Evolutionary conservation across 2,888 invertebrate species (phyloP).

Genomic region (Neoitamus cyanurus): DNA sequence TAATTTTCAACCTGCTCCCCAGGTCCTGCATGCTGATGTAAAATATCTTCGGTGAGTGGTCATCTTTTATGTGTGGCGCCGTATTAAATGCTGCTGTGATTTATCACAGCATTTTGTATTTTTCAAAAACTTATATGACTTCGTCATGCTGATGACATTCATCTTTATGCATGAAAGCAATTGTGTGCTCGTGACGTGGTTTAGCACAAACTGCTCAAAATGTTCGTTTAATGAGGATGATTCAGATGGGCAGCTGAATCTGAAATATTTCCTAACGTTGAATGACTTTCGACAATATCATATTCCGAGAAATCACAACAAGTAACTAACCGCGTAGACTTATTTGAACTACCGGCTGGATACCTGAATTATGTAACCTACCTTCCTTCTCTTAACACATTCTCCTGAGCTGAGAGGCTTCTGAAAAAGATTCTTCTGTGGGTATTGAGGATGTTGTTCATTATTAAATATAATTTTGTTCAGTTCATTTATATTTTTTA

Average conservation of each 20-base stretch:
- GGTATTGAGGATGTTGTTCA: no score
- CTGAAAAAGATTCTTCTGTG: no score
- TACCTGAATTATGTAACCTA: no score
- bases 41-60: slow-evolving; percentile 54
- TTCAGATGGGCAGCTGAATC: background rate
- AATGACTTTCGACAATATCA: background rate
- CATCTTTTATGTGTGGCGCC: background rate
- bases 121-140: background rate
- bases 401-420: no score
- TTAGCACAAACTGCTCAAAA: background rate
- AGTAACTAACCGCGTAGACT: background rate
- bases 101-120: background rate
- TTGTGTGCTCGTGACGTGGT: background rate
- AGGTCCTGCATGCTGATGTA: slow-evolving; percentile 53
- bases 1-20: slow-evolving; percentile 53
- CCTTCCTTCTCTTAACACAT: no score
- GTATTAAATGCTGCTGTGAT: background rate
- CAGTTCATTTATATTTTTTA: no score
- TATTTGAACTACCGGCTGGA: no score
- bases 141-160: background rate
- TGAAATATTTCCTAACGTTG: background rate
- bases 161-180: background rate
- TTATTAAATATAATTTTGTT: no score
- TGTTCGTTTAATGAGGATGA: background rate
- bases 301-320: background rate